Conservation (phyloP, 1,140 invertebrate genomes). For the Drosophila eugracilis region DNA sequence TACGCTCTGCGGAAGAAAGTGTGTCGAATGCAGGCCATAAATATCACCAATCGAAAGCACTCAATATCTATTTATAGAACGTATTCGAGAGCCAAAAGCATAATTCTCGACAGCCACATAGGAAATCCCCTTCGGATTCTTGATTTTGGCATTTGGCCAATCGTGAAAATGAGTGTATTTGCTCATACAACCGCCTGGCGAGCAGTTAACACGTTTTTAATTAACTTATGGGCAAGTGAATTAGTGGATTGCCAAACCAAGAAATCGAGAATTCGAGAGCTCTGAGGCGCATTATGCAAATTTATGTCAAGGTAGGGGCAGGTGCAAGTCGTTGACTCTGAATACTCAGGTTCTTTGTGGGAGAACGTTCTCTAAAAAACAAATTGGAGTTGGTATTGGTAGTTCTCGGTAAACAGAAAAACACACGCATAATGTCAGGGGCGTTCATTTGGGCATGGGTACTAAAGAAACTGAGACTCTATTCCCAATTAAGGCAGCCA, state of each 20-base stretch:
- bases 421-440: conserved; percentile 57
- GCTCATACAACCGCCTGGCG: not conserved
- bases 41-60: conserved; percentile 22
- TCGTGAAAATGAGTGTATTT: conserved; percentile 19
- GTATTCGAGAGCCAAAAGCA: conserved; percentile 15
- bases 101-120: conserved; percentile 32
- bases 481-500: conserved; percentile 45
- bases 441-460: conserved; percentile 33
- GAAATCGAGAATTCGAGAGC: conserved; percentile 27
- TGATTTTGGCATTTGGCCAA: conserved; percentile 32
- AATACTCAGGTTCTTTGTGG: conserved; percentile 4
- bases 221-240: conserved; percentile 54
- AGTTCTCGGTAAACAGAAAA: conserved; percentile 24
- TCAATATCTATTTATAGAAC: conserved; percentile 30
- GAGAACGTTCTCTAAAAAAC: conserved; percentile 36
- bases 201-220: conserved; percentile 53
- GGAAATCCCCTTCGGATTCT: conserved; percentile 31
- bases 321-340: conserved; percentile 56
- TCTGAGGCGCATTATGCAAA: conserved; percentile 54
- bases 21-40: conserved; percentile 22
- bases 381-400: conserved; percentile 16
- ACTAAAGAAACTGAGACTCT: conserved; percentile 15
- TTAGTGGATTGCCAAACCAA: conserved; percentile 37
- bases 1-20: conserved; percentile 43
- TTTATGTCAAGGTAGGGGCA: conserved; percentile 63